Evolutionary conservation across 2,113 vertebrate species (phyloP), one percentile per base, ranked within the genome.

Genomic region (Nothobranchius kuhntae): DNA sequence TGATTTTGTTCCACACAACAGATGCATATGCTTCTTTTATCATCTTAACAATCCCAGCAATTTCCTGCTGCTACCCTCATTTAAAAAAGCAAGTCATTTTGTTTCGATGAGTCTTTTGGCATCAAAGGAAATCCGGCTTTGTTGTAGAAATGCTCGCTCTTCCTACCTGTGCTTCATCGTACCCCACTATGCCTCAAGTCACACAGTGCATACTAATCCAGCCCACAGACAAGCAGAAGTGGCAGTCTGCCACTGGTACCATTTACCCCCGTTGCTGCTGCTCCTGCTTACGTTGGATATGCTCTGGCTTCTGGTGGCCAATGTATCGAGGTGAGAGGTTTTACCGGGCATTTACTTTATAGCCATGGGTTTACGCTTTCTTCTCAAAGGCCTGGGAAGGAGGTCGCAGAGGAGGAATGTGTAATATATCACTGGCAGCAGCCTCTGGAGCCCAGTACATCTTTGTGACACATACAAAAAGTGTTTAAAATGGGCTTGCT

Each of bases 131-230:
- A 83, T 51, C 68, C 72, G 52, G 58, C 51, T 75, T 80, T 85
- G 38, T 78, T 85, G 73, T 83, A 56, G 67, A 65, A 59, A 51
- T 40, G 38, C 38, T 40, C 52, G 57, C 68, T 81, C 70, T 81
- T 68, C 59, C 82, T 75, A 87, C 84, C 77, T 89, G 74, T 80
- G 84, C 78, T 82, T 82, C 86, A 76, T 83, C 77, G 35, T 69
- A 72, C 65, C 62, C 73, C 74, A 67, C 72, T 47, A 53, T 58
- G 53, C 75, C 77, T 75, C 71, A 17, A 78, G 72, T 78, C 82
- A 55, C 61, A 38, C 24, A 38, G 45, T 65, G 80, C 85, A 90
- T 84, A 84, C 78, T 73, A 86, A 89, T 83, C 62, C 66, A 35
- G 68, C 59, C 72, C 55, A 61, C 64, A 65, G 64, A 83, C 47